phyloP scores from a whole-genome alignment of 1,140 invertebrate species.

The Drosophila ercepeae region DNA sequence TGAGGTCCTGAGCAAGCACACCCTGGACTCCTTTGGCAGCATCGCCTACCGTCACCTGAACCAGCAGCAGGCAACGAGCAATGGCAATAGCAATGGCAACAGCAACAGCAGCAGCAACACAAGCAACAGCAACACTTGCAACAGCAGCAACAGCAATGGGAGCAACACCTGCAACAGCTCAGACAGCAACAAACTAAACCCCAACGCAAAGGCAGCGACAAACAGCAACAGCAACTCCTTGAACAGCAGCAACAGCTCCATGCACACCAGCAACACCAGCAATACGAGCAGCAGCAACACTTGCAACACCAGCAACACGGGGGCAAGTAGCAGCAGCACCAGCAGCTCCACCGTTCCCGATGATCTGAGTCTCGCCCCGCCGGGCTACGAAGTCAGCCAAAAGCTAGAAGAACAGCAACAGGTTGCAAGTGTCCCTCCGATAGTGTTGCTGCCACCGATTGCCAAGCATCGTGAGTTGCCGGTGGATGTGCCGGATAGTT shows the following conservation, averaged over 20 bases:
- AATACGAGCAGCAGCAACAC: slow-evolving; percentile 41
- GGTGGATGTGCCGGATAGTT: slow-evolving; percentile 90
- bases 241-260: slow-evolving; percentile 63
- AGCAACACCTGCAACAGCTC: slow-evolving; percentile 14
- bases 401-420: slow-evolving; percentile 32
- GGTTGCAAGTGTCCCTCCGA: slow-evolving; percentile 7
- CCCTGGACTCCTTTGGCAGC: slow-evolving; percentile 73
- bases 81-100: slow-evolving; percentile 37
- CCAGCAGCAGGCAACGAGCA: slow-evolving; percentile 49
- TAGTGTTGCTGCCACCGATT: slow-evolving; percentile 25
- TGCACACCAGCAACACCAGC: slow-evolving; percentile 54
- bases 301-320: slow-evolving; percentile 29
- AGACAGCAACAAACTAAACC: slow-evolving; percentile 8
- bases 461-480: slow-evolving; percentile 87
- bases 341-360: slow-evolving; percentile 59
- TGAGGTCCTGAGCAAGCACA: slow-evolving; percentile 73
- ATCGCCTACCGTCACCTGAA: slow-evolving; percentile 71
- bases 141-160: slow-evolving; percentile 15
- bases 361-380: slow-evolving; percentile 57
- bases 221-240: slow-evolving; percentile 57
- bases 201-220: slow-evolving; percentile 3
- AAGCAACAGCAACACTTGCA: slow-evolving; percentile 2
- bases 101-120: slow-evolving; percentile 5
- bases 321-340: slow-evolving; percentile 23
- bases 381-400: slow-evolving; percentile 56